Evolutionary conservation across 64 coral and sea anemone genomes (phyloP).

Genomic region (Porites australiensis): DNA sequence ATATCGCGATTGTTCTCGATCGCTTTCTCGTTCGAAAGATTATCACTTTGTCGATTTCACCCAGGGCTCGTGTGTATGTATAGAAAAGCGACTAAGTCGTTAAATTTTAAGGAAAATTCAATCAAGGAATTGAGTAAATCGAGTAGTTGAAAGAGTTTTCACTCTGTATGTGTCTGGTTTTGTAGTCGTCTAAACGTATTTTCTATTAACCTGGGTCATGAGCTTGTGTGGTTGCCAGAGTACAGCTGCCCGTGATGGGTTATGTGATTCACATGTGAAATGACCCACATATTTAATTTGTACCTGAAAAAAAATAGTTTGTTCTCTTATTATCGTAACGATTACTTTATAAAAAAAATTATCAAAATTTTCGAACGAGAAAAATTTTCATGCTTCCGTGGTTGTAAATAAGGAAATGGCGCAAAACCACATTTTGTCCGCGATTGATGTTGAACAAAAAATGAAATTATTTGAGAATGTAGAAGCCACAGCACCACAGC

Average conservation of each 20-base stretch:
- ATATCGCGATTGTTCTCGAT: conserved; percentile 1
- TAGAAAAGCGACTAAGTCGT: not conserved
- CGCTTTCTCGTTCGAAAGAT: not conserved
- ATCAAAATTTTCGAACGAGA: not conserved
- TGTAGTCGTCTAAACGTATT: too few relatives aligned
- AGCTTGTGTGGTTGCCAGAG: not conserved
- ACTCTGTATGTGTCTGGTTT: too few relatives aligned
- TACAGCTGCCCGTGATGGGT: not conserved
- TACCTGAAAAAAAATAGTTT: too few relatives aligned
- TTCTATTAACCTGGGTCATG: not conserved
- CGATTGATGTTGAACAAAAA: not conserved
- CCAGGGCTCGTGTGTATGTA: not conserved
- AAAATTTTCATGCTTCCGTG: not conserved
- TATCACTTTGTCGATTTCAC: not conserved
- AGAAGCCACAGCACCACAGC: too few relatives aligned
- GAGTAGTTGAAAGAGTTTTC: too few relatives aligned
- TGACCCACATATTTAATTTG: too few relatives aligned
- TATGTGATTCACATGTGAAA: not conserved
- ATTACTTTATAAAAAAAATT: too few relatives aligned
- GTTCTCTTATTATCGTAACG: too few relatives aligned
- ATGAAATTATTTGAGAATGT: too few relatives aligned
- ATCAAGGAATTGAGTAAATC: too few relatives aligned
- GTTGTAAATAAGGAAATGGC: not conserved
- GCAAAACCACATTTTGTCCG: not conserved
- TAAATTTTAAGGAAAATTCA: not conserved